A percentile compares a stretch with the other conserved stretches of the same genome.
These are phyloP conservation scores for Oryzias curvinotus DNA, from an alignment of 2,113 vertebrate species.

Conservation along the genomic window DNA sequence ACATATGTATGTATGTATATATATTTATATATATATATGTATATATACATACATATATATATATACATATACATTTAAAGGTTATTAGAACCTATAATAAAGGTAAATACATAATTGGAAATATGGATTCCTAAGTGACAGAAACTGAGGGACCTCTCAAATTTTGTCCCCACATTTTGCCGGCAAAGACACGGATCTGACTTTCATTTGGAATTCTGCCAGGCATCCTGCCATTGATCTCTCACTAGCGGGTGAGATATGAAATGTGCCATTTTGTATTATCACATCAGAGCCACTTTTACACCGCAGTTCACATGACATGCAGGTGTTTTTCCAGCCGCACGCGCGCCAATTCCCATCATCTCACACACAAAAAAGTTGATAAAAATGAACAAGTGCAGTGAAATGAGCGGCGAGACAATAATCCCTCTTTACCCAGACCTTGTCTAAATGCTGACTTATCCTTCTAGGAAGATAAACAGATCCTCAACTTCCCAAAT, in stretches of 20 bases:
- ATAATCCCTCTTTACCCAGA: slow-evolving; percentile 8
- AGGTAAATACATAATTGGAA: no score
- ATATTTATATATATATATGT: no score
- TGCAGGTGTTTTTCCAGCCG: slow-evolving; percentile 9
- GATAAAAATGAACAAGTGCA: no score
- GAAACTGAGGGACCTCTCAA: neutral
- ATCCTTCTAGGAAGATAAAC: slow-evolving; percentile 34
- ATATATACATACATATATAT: no score
- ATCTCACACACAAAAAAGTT: neutral
- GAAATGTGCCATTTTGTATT: slow-evolving; percentile 55
- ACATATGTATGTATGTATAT: no score
- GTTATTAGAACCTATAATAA: no score
- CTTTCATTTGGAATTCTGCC: slow-evolving; percentile 68
- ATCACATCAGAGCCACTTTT: slow-evolving; percentile 30
- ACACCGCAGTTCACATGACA: slow-evolving; percentile 10
- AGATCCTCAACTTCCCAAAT: neutral
- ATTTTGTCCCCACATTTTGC: slow-evolving; percentile 62
- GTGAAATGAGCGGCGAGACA: neutral
- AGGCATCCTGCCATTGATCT: slow-evolving; percentile 67
- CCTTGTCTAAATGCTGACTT: slow-evolving; percentile 7
- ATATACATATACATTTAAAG: no score
- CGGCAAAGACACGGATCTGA: slow-evolving; percentile 72
- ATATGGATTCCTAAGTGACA: no score
- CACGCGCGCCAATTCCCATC: slow-evolving; percentile 2
- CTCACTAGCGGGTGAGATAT: slow-evolving; percentile 53